Conservation (phyloP, 2,888 invertebrate genomes). For the Dryocosmus kuriphilus region DNA sequence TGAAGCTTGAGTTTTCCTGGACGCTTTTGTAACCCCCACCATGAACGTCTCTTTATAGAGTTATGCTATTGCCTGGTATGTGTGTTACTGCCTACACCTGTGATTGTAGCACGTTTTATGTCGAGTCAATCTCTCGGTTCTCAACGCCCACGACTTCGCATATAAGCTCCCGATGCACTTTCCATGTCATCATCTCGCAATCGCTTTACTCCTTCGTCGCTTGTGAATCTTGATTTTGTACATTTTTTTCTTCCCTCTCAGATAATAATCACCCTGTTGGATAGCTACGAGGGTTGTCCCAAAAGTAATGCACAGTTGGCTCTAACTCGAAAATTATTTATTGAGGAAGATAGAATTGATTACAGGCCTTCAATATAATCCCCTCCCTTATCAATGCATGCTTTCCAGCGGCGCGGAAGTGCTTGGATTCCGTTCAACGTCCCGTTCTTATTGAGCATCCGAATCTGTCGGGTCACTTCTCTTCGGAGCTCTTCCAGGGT, state of each 20-base stretch:
- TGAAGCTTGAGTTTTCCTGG: slow-evolving; percentile 2
- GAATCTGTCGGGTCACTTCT: no score
- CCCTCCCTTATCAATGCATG: no score
- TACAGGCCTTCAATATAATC: no score
- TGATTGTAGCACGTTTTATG: slow-evolving; percentile 10
- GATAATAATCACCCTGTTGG: slow-evolving; percentile 7
- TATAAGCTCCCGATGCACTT: slow-evolving; percentile 22
- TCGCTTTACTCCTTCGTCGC: slow-evolving; percentile 1
- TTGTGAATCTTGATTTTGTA: not conserved
- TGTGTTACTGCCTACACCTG: slow-evolving; percentile 36
- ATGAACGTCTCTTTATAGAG: slow-evolving; percentile 20
- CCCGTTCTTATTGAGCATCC: no score
- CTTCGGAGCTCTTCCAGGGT: no score
- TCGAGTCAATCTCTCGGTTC: slow-evolving; percentile 21
- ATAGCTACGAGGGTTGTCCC: no score
- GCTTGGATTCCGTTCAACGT: no score
- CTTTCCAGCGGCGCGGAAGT: no score
- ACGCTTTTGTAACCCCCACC: slow-evolving; percentile 20
- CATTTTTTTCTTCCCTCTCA: not conserved
- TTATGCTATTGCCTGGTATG: slow-evolving; percentile 32
- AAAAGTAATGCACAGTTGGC: no score
- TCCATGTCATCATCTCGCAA: slow-evolving; percentile 31
- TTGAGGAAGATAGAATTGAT: no score
- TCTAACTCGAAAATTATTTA: no score
- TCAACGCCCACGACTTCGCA: slow-evolving; percentile 8